A percentile compares a stretch with the other conserved stretches of the same genome.
phyloP scores from a whole-genome alignment of 2,113 vertebrate genomes.

The Phoxinus phoxinus region DNA sequence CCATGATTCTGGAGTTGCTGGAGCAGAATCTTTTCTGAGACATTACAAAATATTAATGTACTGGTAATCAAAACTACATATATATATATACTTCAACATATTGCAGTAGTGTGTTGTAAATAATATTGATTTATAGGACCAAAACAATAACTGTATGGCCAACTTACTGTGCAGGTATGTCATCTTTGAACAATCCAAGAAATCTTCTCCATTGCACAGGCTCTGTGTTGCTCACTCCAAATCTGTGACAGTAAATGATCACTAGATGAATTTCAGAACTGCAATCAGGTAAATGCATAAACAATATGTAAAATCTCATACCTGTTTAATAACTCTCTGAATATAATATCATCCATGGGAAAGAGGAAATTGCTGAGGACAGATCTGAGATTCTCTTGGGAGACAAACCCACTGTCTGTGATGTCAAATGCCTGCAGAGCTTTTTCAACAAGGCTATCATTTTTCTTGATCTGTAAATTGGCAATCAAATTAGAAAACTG shows the following conservation, averaged over 20 bases:
- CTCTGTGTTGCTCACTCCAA: conserved; percentile 65
- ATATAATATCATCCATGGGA: conserved; percentile 71
- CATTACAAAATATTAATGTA: not conserved
- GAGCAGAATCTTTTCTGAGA: conserved; percentile 40
- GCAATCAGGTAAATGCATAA: not conserved
- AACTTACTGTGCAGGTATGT: conserved; percentile 55
- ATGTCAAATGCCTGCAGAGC: conserved; percentile 75
- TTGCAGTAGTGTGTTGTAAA: not conserved
- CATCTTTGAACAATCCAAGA: conserved; percentile 58
- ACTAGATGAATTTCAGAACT: not conserved
- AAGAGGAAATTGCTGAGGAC: conserved; percentile 78
- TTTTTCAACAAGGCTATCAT: conserved; percentile 67
- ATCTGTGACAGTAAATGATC: conserved; percentile 49
- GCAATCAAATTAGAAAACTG: not conserved
- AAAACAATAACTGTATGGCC: not conserved
- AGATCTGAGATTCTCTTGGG: conserved; percentile 76
- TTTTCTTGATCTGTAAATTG: conserved; percentile 51
- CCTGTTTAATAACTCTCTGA: conserved; percentile 79
- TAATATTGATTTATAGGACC: not conserved
- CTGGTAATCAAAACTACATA: not conserved
- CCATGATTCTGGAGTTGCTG: conserved; percentile 40
- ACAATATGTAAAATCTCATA: conserved; percentile 49
- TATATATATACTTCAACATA: not conserved
- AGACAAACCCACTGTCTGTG: conserved; percentile 70
- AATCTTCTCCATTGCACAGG: conserved; percentile 71